Base-by-base conservation (phyloP, 2,113 vertebrate genomes). In the Triplophysa rosa region DNA sequence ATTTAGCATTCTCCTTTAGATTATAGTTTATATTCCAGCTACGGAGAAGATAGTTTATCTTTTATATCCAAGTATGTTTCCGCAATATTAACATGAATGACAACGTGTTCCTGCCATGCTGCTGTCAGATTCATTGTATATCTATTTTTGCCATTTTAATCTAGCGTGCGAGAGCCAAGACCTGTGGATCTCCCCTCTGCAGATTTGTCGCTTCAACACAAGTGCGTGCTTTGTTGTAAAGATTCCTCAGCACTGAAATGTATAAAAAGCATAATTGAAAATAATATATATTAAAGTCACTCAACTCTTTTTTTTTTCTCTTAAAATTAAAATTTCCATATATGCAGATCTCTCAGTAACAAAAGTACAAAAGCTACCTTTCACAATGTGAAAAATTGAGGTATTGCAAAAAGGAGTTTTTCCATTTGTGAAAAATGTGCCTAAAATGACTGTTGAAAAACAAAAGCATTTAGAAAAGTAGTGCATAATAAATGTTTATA, bases 291-390 rank as follows among this genome's bases (percentile, higher is more conserved):
- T 98, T 98, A 97, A 99, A 98, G 97, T 96, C 95, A 96, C 96
- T 97, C 95, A 95, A 95, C 87, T 86, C 95, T 97, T 97, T 94
- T 82, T 82, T 82, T 71, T 82, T 79, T 87, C 86, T 86, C 61
- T 49, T 95, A 95, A 98, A 99, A 97, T 95, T 93, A 98, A 98
- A 95, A 96, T 92, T 92, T 92, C 93, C 90, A 91, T 93, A 98
- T 98, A 98, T 97, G 98, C 97, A 98, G 96, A 98, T 98, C 96
- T 98, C 95, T 98, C 96, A 97, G 96, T 98, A 99, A 99, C 97
- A 99, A 99, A 98, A 98, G 96, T 99, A 99, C 96, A 99, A 99
- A 99, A 99, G 97, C 96, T 99, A 99, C 96, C 97, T 98, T 99
- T 97, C 97, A 98, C 97, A 98, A 98, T 98, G 98, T 98, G 98